A percentile compares a stretch with the other conserved stretches of the same genome.
These are phyloP conservation scores for Mystacides longicornis DNA, from an alignment of 2,888 invertebrate species.

Conservation along the genomic window DNA sequence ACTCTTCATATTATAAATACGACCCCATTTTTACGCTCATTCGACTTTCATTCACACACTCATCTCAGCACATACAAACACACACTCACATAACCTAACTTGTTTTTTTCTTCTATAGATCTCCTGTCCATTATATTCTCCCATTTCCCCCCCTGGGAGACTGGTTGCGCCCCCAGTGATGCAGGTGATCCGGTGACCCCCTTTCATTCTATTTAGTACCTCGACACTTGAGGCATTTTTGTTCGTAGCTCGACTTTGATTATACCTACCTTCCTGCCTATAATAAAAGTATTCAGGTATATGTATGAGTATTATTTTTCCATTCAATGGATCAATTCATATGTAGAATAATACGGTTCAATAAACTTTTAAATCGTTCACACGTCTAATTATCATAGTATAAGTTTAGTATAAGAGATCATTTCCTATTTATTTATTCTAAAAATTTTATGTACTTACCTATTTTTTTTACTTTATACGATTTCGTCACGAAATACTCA, in stretches of 20 bases:
- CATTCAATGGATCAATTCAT: neutral
- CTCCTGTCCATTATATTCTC: neutral
- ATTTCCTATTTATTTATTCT: no score
- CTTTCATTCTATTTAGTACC: neutral
- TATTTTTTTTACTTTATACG: no score
- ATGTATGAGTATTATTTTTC: neutral
- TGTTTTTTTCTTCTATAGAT: neutral
- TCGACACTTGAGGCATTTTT: neutral
- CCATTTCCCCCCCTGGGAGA: neutral
- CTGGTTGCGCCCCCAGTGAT: neutral
- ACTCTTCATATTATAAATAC: neutral
- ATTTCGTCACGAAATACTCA: no score
- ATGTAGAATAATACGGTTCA: neutral
- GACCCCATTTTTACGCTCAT: conserved; percentile 1
- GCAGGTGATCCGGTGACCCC: neutral
- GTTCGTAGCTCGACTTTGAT: no score
- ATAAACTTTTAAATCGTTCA: conserved; percentile 1
- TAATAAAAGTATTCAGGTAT: neutral
- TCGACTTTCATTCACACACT: neutral
- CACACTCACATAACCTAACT: no score
- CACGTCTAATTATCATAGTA: neutral
- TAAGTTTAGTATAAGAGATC: no score
- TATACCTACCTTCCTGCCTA: neutral
- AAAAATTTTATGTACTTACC: no score
- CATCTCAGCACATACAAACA: neutral